Evolutionary conservation across 2,888 invertebrate genomes (phyloP).

Genomic region (Agonum fuliginosum): DNA sequence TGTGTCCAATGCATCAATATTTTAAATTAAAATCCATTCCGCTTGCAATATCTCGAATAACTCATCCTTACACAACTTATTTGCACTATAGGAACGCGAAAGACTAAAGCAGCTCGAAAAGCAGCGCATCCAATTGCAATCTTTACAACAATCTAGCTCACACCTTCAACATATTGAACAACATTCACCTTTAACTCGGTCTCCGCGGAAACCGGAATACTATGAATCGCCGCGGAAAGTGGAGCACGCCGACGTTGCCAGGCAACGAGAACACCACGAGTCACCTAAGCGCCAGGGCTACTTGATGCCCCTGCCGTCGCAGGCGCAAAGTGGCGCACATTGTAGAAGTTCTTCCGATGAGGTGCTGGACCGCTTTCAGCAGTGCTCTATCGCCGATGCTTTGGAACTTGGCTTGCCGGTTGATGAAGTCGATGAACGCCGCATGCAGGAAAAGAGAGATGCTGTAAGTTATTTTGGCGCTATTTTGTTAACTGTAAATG

Average conservation of each 20-base stretch:
- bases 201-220: slow-evolving; percentile 66
- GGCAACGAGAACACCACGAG: slow-evolving; percentile 33
- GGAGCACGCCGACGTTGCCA: background rate
- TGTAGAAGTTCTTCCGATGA: slow-evolving; percentile 56
- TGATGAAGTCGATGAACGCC: slow-evolving; percentile 75
- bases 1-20: background rate
- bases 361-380: slow-evolving; percentile 66
- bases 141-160: slow-evolving; percentile 20
- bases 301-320: slow-evolving; percentile 69
- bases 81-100: slow-evolving; percentile 60
- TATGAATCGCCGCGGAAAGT: slow-evolving; percentile 65
- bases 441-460: slow-evolving; percentile 83
- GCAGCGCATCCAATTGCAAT: slow-evolving; percentile 46
- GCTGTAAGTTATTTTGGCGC: slow-evolving; percentile 74
- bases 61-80: background rate
- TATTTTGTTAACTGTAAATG: background rate
- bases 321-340: slow-evolving; percentile 47
- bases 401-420: slow-evolving; percentile 73
- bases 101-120: slow-evolving; percentile 57
- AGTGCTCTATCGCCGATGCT: slow-evolving; percentile 67
- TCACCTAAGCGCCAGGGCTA: slow-evolving; percentile 68
- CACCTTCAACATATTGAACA: slow-evolving; percentile 40
- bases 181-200: slow-evolving; percentile 60
- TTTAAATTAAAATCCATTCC: slow-evolving; percentile 23
- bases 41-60: background rate